Conservation (phyloP, 2,113 vertebrate species). For the Trachemys scripta region DNA sequence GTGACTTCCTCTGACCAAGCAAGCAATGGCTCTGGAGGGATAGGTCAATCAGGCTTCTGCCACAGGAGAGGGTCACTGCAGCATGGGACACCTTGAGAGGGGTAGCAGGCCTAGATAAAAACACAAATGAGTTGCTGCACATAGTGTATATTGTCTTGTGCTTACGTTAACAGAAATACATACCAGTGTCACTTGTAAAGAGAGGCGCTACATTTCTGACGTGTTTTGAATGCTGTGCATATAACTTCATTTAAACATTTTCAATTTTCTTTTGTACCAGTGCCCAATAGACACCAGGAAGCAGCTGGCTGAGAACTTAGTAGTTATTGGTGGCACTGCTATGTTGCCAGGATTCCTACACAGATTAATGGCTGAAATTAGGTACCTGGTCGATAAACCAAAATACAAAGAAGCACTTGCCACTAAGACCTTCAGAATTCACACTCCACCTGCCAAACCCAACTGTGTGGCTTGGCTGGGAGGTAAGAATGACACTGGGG, state of each 20-base stretch:
- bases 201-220: neutral
- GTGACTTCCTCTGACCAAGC: neutral
- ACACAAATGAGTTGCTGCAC: neutral
- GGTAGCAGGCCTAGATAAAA: neutral
- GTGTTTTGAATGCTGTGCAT: neutral
- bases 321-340: conserved; percentile 94
- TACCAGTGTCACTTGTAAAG: fast-evolving
- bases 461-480: conserved; percentile 98
- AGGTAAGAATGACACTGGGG: conserved; percentile 80
- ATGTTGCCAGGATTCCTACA: conserved; percentile 97
- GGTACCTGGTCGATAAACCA: conserved; percentile 92
- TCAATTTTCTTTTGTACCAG: conserved; percentile 71
- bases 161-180: neutral
- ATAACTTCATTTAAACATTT: neutral
- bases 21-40: neutral
- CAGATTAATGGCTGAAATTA: conserved; percentile 93
- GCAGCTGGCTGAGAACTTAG: conserved; percentile 94
- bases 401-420: conserved; percentile 90
- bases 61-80: neutral
- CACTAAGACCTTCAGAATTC: conserved; percentile 92
- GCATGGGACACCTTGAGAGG: neutral
- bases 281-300: conserved; percentile 97
- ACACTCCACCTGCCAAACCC: conserved; percentile 94
- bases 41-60: fast-evolving
- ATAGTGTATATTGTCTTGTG: neutral